Evolutionary conservation across 2,113 vertebrate species (phyloP), one percentile per base, ranked within the genome.

Genomic region (Cynocephalus volans): DNA sequence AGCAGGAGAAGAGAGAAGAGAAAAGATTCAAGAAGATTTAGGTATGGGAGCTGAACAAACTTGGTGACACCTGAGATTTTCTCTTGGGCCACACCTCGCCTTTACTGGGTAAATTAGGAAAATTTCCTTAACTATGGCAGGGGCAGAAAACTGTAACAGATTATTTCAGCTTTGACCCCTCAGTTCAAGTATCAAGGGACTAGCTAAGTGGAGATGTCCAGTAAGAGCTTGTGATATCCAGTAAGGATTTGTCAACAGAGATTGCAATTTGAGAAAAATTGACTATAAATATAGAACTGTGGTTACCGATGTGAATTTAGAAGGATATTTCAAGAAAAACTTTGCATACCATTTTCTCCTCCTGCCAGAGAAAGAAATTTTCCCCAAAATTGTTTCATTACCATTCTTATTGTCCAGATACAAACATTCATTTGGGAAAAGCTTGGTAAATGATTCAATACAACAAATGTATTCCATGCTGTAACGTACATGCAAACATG

Each of bases 271-370:
- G 36, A 97, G 7, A 96, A 73, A 2, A 31, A 13, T 79, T 45
- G 18, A 12, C 15, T 86, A 52, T 67, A 94, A 84, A 76, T 94
- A 90, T 19, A 94, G 60, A 93, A 92, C 19, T 85, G 9, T 73
- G 45, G 56, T 83, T 70, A 90, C 3, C 28, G 23, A 81, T 69
- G 23, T 76, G 93, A 70, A 86, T 94, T 93, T 95, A 95, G 36
- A 85, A 96, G 31, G n/a, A 50, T 60, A 90, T 88, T 95, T 96
- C 33, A 88, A 93, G 85, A 91, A 12, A 81, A 91, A 85, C 15
- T 88, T 85, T 88, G 31, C 23, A 65, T 90, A 33, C 2, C 33
- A 64, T 84, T 79, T 96, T 70, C 23, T 94, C 62, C 19, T 94
- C 13, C 76, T 95, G n/a, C n/a, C n/a, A 88, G 41, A 88, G 41